These are phyloP conservation scores for Sebastolobus alascanus DNA, from an alignment of 2,797 vertebrate species.

Conservation along the genomic window DNA sequence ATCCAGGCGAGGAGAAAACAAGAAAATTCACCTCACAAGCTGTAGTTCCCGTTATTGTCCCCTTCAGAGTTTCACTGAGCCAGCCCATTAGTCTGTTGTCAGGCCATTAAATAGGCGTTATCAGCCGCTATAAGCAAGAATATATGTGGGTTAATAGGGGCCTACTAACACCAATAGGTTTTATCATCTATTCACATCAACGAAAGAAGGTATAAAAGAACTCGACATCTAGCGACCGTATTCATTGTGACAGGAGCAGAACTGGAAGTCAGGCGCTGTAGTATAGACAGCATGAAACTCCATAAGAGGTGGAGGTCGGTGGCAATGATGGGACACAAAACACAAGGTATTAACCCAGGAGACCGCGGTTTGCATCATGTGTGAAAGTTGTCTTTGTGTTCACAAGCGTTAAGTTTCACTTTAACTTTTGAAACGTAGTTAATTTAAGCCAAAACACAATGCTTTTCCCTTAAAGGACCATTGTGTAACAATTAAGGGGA, in stretches of 20 bases:
- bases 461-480: too few relatives aligned
- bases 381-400: too few relatives aligned
- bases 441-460: too few relatives aligned
- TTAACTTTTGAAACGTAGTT: not conserved
- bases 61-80: not conserved
- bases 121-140: not conserved
- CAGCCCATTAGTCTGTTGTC: too few relatives aligned
- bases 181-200: not conserved
- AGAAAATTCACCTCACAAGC: not conserved
- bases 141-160: too few relatives aligned
- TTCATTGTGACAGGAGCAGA: not conserved
- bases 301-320: not conserved
- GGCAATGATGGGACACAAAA: not conserved
- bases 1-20: not conserved
- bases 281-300: not conserved
- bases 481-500: too few relatives aligned
- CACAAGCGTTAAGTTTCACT: not conserved
- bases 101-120: not conserved
- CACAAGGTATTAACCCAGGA: too few relatives aligned
- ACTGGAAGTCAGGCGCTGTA: not conserved
- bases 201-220: not conserved
- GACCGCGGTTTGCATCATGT: fast-evolving
- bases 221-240: too few relatives aligned
- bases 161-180: not conserved
- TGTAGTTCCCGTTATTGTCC: not conserved